Evolutionary conservation across 2,888 invertebrate genomes (phyloP).

Genomic region (Cynaeus angustus): DNA sequence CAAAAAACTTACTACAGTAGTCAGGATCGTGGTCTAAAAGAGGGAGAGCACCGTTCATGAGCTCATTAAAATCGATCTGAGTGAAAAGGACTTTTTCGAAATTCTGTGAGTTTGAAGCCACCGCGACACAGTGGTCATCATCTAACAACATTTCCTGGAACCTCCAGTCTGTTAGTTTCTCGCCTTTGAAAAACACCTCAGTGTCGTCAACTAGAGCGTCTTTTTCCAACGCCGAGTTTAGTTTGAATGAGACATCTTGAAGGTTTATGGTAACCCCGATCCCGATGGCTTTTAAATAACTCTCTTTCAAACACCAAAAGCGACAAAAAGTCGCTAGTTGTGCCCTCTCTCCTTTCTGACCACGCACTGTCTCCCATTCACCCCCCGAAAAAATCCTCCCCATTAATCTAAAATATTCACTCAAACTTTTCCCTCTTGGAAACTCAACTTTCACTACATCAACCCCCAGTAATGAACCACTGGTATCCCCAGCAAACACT

Average conservation of each 20-base stretch:
- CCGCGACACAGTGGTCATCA: conserved; percentile 84
- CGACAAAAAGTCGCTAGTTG: conserved; percentile 88
- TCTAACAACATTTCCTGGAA: conserved; percentile 91
- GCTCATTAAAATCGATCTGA: conserved; percentile 75
- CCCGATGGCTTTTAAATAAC: conserved; percentile 94
- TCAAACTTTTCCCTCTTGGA: conserved; percentile 79
- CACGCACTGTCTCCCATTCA: conserved; percentile 87
- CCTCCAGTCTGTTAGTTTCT: conserved; percentile 76
- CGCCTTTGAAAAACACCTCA: conserved; percentile 77
- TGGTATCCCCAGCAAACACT: conserved; percentile 83
- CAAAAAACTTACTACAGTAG: conserved; percentile 76
- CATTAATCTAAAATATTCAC: conserved; percentile 94
- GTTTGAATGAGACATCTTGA: conserved; percentile 82
- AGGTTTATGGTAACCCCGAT: conserved; percentile 88
- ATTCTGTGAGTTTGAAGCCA: conserved; percentile 74
- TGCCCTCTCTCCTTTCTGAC: conserved; percentile 75
- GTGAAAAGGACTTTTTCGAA: conserved; percentile 69
- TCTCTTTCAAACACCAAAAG: conserved; percentile 95
- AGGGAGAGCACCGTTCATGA: conserved; percentile 75
- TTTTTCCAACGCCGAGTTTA: conserved; percentile 75
- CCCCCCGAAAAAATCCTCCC: conserved; percentile 82
- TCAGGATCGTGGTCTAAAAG: conserved; percentile 73
- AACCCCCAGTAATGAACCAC: conserved; percentile 76
- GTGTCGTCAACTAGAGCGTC: conserved; percentile 77
- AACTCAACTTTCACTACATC: conserved; percentile 94